Percentiles rank a stretch among this genome's conserved stretches.
Conservation (phyloP, 2,797 vertebrate genomes). For the Acropternis orthonyx region DNA sequence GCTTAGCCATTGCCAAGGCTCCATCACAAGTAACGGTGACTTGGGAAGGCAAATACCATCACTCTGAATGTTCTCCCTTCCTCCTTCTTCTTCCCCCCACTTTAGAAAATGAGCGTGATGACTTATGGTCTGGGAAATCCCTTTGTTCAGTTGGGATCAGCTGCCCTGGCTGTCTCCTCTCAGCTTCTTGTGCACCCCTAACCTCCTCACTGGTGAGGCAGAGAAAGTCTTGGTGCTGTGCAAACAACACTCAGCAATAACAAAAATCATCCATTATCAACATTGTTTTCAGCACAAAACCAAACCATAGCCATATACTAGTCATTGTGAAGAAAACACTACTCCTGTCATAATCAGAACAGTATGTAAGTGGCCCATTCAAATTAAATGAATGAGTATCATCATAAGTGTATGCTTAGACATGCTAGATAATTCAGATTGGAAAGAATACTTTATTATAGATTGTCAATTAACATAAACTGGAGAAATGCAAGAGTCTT, state of each 20-base stretch:
- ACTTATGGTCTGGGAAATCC: fast-evolving
- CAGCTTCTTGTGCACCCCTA: background rate
- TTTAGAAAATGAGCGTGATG: background rate
- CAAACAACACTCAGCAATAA: background rate
- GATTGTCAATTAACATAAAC: background rate
- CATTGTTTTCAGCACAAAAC: background rate
- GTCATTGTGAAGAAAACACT: background rate
- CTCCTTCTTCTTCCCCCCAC: background rate
- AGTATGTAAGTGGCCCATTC: background rate
- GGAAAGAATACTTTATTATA: background rate
- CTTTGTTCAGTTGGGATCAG: background rate
- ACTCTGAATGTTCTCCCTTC: too few relatives aligned
- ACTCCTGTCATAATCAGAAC: background rate
- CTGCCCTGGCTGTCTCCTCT: background rate
- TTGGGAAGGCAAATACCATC: background rate
- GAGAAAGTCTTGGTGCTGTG: background rate
- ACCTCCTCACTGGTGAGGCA: background rate
- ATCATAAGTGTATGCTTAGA: background rate
- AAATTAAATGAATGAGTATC: background rate
- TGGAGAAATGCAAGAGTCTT: background rate
- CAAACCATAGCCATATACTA: fast-evolving
- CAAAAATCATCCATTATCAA: background rate
- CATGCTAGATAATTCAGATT: background rate
- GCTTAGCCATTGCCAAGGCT: background rate
- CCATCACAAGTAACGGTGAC: fast-evolving